These are phyloP conservation scores for Drosophila kanapiae DNA, from an alignment of 1,140 invertebrate genomes.

Conservation along the genomic window DNA sequence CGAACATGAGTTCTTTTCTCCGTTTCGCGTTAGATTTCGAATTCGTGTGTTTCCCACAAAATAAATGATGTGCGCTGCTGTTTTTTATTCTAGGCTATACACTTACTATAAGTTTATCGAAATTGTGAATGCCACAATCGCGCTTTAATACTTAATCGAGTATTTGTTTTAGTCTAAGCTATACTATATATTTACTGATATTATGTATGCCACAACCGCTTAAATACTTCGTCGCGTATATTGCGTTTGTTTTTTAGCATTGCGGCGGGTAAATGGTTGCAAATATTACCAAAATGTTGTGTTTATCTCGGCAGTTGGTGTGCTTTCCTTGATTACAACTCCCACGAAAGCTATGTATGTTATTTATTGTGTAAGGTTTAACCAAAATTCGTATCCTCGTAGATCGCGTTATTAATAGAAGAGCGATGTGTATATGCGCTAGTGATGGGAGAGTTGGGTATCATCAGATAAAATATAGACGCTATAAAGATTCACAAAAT, in stretches of 20 bases:
- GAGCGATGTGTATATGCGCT: neutral
- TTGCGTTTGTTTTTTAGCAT: neutral
- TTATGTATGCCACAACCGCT: too few species aligned
- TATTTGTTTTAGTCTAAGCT: too few species aligned
- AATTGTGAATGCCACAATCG: neutral
- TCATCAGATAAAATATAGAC: too few species aligned
- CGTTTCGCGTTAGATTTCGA: neutral
- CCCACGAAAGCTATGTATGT: neutral
- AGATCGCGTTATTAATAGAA: neutral
- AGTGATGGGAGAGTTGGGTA: too few species aligned
- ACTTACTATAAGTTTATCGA: neutral
- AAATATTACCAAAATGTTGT: neutral
- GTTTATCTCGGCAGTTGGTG: neutral
- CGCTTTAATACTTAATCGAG: neutral
- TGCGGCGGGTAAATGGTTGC: neutral
- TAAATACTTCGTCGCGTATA: too few species aligned
- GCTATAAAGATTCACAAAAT: too few species aligned
- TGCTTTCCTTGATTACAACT: neutral
- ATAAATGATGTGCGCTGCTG: neutral
- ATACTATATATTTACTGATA: too few species aligned
- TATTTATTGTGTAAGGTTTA: neutral
- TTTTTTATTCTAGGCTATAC: slow-evolving; percentile 7
- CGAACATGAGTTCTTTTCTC: neutral
- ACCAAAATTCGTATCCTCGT: neutral
- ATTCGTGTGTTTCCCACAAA: neutral